Conservation (phyloP, 1,140 invertebrate genomes). For the Drosophila tristis region DNA sequence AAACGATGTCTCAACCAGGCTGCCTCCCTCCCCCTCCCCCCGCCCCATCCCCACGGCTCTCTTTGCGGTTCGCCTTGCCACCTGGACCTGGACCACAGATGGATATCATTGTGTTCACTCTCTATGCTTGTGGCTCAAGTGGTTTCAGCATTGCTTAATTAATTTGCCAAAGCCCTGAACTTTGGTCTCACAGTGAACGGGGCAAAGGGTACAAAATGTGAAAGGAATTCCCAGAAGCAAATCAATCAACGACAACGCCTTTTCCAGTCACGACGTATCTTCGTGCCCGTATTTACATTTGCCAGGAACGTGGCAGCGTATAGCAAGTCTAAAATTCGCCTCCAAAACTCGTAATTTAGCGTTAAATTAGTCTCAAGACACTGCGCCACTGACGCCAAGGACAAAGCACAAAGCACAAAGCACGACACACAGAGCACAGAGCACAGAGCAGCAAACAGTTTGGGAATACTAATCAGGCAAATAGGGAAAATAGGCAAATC, state of each 20-base stretch:
- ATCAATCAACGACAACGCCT: constrained; percentile 60
- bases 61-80: background rate
- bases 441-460: background rate
- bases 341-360: constrained; percentile 53
- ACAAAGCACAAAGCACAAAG: constrained; percentile 13
- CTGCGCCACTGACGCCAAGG: background rate
- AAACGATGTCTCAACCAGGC: constrained; percentile 35
- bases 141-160: constrained; percentile 59
- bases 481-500: constrained; percentile 40
- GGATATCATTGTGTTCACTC: constrained; percentile 20
- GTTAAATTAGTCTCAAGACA: constrained; percentile 60
- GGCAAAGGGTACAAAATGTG: background rate
- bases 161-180: constrained; percentile 55
- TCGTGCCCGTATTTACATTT: background rate
- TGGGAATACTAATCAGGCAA: constrained; percentile 28
- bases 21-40: background rate
- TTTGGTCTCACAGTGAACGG: constrained; percentile 30
- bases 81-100: constrained; percentile 11
- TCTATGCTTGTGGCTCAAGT: constrained; percentile 31
- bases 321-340: constrained; percentile 52
- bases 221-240: constrained; percentile 15
- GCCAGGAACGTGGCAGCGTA: background rate
- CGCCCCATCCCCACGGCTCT: background rate
- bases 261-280: background rate
- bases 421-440: constrained; percentile 2